A percentile compares a stretch with the other conserved stretches of the same genome.
phyloP scores from a whole-genome alignment of 2,113 vertebrate genomes.

The Salvator merianae region DNA sequence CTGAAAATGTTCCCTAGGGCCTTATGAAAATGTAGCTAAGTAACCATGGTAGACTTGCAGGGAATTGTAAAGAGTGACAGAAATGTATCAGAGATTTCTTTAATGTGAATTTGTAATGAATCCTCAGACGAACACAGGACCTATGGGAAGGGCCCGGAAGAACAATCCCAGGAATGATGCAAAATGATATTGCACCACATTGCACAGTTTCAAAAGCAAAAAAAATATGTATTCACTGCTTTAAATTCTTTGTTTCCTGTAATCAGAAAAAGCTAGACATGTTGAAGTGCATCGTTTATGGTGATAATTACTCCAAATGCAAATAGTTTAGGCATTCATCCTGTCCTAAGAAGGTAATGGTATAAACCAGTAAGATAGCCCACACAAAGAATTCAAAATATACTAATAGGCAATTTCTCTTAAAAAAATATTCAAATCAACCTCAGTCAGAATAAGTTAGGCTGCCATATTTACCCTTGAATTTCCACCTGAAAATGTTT shows the following conservation, averaged over 20 bases:
- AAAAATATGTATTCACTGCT: background rate
- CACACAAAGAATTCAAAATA: background rate
- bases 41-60: background rate
- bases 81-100: background rate
- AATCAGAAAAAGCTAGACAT: background rate
- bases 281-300: background rate
- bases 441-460: background rate
- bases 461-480: background rate
- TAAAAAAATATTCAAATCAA: background rate
- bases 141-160: background rate
- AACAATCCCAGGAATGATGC: background rate
- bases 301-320: background rate
- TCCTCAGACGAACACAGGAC: background rate
- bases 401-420: background rate
- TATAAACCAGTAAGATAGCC: background rate
- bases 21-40: background rate
- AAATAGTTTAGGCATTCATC: background rate
- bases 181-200: background rate
- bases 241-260: background rate
- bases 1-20: background rate
- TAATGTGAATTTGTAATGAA: background rate
- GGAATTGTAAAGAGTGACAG: background rate
- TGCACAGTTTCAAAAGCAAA: background rate
- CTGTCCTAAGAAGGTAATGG: background rate
- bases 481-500: background rate